Conservation (phyloP, 2,797 vertebrate species). For the Sebastes kiyomatsui region DNA sequence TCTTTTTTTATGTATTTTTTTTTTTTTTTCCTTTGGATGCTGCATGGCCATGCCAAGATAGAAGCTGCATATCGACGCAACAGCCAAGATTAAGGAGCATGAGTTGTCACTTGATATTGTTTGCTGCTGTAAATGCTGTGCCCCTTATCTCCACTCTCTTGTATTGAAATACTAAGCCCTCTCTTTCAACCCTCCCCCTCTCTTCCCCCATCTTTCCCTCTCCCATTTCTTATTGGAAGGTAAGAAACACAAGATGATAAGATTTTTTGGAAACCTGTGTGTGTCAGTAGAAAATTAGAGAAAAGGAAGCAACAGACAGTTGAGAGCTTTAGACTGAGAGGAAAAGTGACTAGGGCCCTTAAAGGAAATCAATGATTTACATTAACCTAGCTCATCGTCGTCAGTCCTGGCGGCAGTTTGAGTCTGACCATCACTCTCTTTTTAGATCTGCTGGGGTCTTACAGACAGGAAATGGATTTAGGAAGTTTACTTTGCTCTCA, state of each 20-base stretch:
- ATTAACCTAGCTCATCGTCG: slow-evolving; percentile 76
- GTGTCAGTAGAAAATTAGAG: slow-evolving; percentile 44
- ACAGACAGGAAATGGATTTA: slow-evolving; percentile 77
- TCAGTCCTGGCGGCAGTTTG: slow-evolving; percentile 64
- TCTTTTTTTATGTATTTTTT: neutral
- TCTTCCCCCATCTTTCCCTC: slow-evolving; percentile 33
- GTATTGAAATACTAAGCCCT: slow-evolving; percentile 70
- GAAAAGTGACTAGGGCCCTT: slow-evolving; percentile 71
- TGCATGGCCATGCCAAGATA: slow-evolving; percentile 78
- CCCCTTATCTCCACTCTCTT: slow-evolving; percentile 64
- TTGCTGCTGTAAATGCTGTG: slow-evolving; percentile 68
- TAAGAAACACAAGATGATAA: slow-evolving; percentile 78
- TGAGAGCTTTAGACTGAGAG: slow-evolving; percentile 63
- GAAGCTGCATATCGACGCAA: slow-evolving; percentile 50
- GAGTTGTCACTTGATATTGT: slow-evolving; percentile 72
- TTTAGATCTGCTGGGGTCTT: slow-evolving; percentile 68
- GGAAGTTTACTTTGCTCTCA: slow-evolving; percentile 80
- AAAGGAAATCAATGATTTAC: slow-evolving; percentile 83
- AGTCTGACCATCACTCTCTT: slow-evolving; percentile 71
- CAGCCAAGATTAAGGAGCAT: slow-evolving; percentile 69
- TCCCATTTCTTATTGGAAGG: slow-evolving; percentile 80
- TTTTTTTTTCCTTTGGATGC: slow-evolving; percentile 62
- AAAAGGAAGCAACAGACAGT: slow-evolving; percentile 53
- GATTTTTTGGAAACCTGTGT: slow-evolving; percentile 56
- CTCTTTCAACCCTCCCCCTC: slow-evolving; percentile 63